These are phyloP conservation scores for Scaptomyza reducta DNA, from an alignment of 2,888 invertebrate species.

Conservation along the genomic window DNA sequence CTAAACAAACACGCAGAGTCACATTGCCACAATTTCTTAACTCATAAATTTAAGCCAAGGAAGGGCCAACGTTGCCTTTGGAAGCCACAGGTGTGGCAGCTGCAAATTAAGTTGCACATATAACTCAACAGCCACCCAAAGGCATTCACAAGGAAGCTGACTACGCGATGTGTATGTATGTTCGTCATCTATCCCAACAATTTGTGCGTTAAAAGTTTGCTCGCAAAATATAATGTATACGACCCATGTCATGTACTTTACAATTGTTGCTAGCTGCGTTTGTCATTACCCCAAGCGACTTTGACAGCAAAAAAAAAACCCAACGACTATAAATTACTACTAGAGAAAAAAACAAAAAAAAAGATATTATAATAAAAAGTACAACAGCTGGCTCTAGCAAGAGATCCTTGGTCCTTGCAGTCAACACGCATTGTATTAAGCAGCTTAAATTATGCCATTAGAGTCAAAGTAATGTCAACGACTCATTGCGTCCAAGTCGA, in stretches of 20 bases:
- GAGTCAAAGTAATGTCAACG: slow-evolving; percentile 60
- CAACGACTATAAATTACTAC: slow-evolving; percentile 46
- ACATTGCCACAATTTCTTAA: slow-evolving; percentile 14
- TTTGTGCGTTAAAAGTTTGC: slow-evolving; percentile 57
- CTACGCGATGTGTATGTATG: slow-evolving; percentile 12
- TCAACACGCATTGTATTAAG: slow-evolving; percentile 60
- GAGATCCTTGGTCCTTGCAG: slow-evolving; percentile 13
- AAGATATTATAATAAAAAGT: slow-evolving; percentile 22
- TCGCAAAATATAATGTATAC: slow-evolving; percentile 61
- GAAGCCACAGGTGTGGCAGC: slow-evolving; percentile 78
- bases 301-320: slow-evolving; percentile 47
- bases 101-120: slow-evolving; percentile 78
- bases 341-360: slow-evolving; percentile 12
- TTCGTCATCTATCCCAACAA: slow-evolving; percentile 18
- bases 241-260: slow-evolving; percentile 72
- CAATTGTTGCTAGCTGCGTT: slow-evolving; percentile 70
- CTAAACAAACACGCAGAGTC: background rate
- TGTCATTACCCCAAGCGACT: slow-evolving; percentile 69
- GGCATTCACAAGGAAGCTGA: slow-evolving; percentile 65
- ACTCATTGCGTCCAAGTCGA: slow-evolving; percentile 44
- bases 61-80: slow-evolving; percentile 57
- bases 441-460: slow-evolving; percentile 65
- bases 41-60: slow-evolving; percentile 70
- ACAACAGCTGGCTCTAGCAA: slow-evolving; percentile 52
- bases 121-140: slow-evolving; percentile 62